Evolutionary conservation across 2,113 vertebrate genomes (phyloP), one percentile per base, ranked within the genome.

Genomic region (Toxostoma redivivum): DNA sequence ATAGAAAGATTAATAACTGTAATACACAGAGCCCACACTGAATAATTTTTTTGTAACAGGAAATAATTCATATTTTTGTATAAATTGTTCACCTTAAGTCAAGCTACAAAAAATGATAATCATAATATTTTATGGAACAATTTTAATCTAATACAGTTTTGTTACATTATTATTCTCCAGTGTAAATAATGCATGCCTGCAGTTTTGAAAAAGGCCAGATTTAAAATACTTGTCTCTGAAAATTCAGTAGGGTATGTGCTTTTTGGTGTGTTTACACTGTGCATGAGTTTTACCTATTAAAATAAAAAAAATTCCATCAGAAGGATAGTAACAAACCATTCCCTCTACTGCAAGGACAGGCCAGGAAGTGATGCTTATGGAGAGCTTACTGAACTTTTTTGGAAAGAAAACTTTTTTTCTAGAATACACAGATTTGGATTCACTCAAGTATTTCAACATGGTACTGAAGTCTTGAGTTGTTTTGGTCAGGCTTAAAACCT

Each of bases 1-100:
- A 98, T 98, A 94, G 95, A 97, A 98, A 97, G 98, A 98, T 98
- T 97, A 98, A 98, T 97, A 97, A 97, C 92, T 97, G 85, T 94
- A 98, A 97, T 97, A 95, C 95, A 92, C 51, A 95, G 93, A 97
- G 85, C 93, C 92, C 90, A 96, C 94, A 97, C 95, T 90, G 97
- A 97, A 97, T 97, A 96, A 95, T 51, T 96, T 98, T 98, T 97
- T 93, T 85, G 88, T 97, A 97, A 96, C 79, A 94, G 79, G 96
- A 97, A 95, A 97, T 97, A 97, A 98, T 98, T 98, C 97, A 86
- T 95, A 97, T 97, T 95, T 98, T 97, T 97, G 95, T 96, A 97
- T 83, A 96, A 95, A 96, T 97, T 91, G 88, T 94, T 92, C 89
- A 97, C 95, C 91, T 97, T 92, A 96, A 97, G 92, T 96, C 94